phyloP scores from a whole-genome alignment of 2,797 vertebrate genomes.

The Sebastes reedi region DNA sequence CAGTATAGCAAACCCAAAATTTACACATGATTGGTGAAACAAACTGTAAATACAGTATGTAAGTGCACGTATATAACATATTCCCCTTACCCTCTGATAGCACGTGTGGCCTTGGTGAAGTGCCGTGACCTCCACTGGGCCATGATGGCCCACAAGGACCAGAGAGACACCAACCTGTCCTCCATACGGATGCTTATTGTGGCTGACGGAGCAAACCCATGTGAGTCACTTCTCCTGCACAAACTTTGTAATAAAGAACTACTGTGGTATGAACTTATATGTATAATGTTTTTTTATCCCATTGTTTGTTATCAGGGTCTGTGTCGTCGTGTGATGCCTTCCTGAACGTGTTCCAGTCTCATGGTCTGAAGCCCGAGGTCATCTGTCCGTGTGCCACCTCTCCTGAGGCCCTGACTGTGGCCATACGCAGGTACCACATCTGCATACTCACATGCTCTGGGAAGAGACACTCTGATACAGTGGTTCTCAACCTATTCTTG shows the following conservation, averaged over 20 bases:
- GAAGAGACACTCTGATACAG: not conserved
- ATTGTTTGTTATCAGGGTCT: conserved; percentile 84
- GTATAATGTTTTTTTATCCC: conserved; percentile 3
- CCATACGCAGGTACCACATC: conserved; percentile 91
- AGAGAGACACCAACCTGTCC: conserved; percentile 92
- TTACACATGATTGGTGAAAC: not conserved
- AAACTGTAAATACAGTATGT: not conserved
- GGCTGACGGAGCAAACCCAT: conserved; percentile 97
- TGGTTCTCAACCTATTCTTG: too few species aligned
- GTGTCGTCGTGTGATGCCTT: conserved; percentile 98
- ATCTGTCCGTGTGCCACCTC: conserved; percentile 98
- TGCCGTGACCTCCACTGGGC: conserved; percentile 99
- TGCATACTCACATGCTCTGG: not conserved
- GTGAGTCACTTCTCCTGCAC: conserved; percentile 82
- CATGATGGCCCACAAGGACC: conserved; percentile 98
- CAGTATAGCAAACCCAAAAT: not conserved
- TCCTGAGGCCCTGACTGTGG: conserved; percentile 95
- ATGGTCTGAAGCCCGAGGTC: conserved; percentile 95
- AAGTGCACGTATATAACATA: conserved; percentile 15
- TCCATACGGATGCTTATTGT: conserved; percentile 98
- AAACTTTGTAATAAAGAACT: not conserved
- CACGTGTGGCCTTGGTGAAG: conserved; percentile 95
- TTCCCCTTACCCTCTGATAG: conserved; percentile 64
- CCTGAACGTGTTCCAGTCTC: conserved; percentile 96
- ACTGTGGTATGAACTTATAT: not conserved